Conservation (phyloP, 2,888 invertebrate species). For the Chrysotoxum bicinctum region DNA sequence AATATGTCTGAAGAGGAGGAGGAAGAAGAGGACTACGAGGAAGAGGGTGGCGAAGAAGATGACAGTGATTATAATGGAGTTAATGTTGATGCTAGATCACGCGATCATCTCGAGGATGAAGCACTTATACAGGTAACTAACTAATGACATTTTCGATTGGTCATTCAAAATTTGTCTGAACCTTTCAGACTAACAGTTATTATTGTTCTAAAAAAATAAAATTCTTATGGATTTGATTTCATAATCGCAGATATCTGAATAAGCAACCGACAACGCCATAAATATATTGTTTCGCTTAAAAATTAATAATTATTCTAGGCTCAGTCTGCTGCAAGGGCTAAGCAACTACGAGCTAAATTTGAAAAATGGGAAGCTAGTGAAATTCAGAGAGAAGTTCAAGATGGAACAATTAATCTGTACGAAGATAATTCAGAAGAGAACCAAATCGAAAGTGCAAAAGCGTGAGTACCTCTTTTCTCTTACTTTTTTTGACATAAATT, state of each 20-base stretch:
- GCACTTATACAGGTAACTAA: constrained; percentile 84
- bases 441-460: constrained; percentile 92
- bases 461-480: constrained; percentile 81
- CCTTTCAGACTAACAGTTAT: neutral
- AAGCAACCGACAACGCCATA: neutral
- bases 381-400: constrained; percentile 83
- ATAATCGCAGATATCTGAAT: neutral
- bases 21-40: constrained; percentile 79
- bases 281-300: neutral
- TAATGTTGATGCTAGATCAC: constrained; percentile 71
- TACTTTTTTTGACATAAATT: no score
- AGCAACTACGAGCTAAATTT: constrained; percentile 92
- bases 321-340: constrained; percentile 90
- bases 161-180: neutral
- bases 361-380: constrained; percentile 92
- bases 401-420: constrained; percentile 81
- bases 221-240: neutral
- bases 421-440: constrained; percentile 85
- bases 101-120: constrained; percentile 84
- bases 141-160: neutral
- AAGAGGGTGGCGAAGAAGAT: constrained; percentile 79
- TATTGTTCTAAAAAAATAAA: neutral
- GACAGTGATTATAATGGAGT: constrained; percentile 82
- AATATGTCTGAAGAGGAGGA: constrained; percentile 81
- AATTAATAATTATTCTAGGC: constrained; percentile 81